Evolutionary conservation across 2,888 invertebrate genomes (phyloP).

Genomic region (Drosophila mayaguana): DNA sequence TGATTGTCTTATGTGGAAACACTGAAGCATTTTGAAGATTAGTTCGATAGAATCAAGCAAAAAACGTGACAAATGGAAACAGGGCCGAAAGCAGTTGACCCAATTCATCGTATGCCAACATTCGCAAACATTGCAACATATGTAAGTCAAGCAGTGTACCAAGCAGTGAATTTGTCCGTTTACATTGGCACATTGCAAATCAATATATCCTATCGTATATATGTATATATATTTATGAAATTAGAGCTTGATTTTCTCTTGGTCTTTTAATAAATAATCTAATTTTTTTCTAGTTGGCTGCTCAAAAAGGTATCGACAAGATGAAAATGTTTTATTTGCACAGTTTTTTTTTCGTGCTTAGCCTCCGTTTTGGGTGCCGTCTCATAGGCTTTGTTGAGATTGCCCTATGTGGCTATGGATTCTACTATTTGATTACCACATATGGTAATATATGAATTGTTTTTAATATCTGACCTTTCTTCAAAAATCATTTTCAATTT

Average conservation of each 20-base stretch:
- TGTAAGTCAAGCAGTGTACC: conserved; percentile 3
- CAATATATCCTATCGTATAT: neutral
- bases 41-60: neutral
- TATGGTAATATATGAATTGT: conserved; percentile 21
- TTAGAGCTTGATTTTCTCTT: neutral
- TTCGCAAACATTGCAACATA: conserved; percentile 3
- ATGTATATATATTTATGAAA: too few relatives aligned
- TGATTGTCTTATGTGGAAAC: neutral
- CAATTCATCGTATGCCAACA: neutral
- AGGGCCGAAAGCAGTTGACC: conserved; percentile 7
- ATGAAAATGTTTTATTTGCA: conserved; percentile 39
- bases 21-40: neutral
- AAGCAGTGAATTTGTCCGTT: neutral
- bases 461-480: neutral
- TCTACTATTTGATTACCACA: neutral
- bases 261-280: neutral
- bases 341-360: conserved; percentile 37
- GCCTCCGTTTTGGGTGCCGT: conserved; percentile 43
- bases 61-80: conserved; percentile 10
- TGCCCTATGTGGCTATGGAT: conserved; percentile 11
- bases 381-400: conserved; percentile 36
- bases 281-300: conserved; percentile 7
- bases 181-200: neutral
- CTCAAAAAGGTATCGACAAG: neutral
- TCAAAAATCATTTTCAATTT: neutral